Percentiles rank a stretch among this genome's conserved stretches.
Evolutionary conservation across 2,888 invertebrate species (phyloP).

Genomic region (Yponomeuta plumbellus): DNA sequence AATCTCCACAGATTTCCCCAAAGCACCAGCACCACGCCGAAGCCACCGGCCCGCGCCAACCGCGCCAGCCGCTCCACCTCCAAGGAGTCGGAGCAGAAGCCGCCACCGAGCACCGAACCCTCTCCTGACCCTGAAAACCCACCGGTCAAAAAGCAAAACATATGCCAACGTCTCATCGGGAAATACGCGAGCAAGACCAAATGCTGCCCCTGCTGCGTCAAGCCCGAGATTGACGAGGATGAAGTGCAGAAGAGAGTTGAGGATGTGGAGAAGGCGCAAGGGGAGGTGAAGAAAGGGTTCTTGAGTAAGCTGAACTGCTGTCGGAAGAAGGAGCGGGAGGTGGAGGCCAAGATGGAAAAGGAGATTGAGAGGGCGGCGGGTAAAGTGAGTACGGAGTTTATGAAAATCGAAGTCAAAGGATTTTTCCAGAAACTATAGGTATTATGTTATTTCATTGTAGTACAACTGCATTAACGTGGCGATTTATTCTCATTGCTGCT

Average conservation of each 20-base stretch:
- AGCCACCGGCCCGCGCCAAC: slow-evolving; percentile 55
- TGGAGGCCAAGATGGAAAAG: slow-evolving; percentile 43
- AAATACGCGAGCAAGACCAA: slow-evolving; percentile 50
- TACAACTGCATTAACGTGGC: too few relatives aligned
- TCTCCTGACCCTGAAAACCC: slow-evolving; percentile 28
- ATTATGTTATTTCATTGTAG: too few relatives aligned
- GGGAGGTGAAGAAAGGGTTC: slow-evolving; percentile 37
- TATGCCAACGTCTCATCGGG: slow-evolving; percentile 55
- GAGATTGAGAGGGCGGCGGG: slow-evolving; percentile 58
- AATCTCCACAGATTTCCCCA: slow-evolving; percentile 54
- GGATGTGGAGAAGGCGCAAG: slow-evolving; percentile 27
- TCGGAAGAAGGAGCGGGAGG: slow-evolving; percentile 54
- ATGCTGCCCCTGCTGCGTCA: slow-evolving; percentile 69
- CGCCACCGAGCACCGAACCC: slow-evolving; percentile 34
- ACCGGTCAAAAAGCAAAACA: slow-evolving; percentile 43
- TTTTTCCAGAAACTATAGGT: too few relatives aligned
- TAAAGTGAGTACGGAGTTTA: slow-evolving; percentile 47
- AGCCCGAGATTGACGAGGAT: slow-evolving; percentile 41
- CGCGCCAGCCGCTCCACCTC: slow-evolving; percentile 29
- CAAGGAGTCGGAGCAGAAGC: slow-evolving; percentile 28
- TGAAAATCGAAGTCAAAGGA: too few relatives aligned
- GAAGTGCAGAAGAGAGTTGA: slow-evolving; percentile 17
- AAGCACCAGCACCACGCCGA: slow-evolving; percentile 67
- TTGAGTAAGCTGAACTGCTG: slow-evolving; percentile 56
- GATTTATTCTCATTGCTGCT: too few relatives aligned